These are phyloP conservation scores for Malurus splendens DNA, from an alignment of 2,797 vertebrate genomes.

Conservation along the genomic window DNA sequence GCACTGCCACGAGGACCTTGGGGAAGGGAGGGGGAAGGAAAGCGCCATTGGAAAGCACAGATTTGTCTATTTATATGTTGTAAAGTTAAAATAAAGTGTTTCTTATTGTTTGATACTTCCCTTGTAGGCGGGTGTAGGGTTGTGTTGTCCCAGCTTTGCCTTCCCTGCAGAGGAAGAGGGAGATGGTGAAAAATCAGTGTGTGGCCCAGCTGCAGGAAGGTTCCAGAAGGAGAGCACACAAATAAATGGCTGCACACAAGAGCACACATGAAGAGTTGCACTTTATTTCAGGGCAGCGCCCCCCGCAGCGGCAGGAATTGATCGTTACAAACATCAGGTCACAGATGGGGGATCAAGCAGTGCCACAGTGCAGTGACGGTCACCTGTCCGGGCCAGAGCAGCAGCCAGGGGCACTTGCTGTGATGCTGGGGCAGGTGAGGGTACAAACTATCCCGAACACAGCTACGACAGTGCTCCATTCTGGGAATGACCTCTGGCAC, in stretches of 20 bases:
- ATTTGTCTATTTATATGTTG: constrained; percentile 81
- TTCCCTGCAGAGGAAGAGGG: background rate
- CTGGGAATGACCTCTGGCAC: background rate
- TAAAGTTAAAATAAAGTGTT: constrained; percentile 83
- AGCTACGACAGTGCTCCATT: background rate
- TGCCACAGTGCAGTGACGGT: background rate
- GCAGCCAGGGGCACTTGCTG: background rate
- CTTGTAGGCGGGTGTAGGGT: constrained; percentile 48
- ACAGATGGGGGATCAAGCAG: background rate
- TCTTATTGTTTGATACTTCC: constrained; percentile 79
- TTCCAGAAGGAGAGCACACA: background rate
- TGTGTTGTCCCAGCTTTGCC: background rate
- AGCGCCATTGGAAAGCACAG: constrained; percentile 72
- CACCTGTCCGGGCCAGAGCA: background rate
- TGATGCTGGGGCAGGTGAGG: background rate
- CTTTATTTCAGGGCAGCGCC: constrained; percentile 66
- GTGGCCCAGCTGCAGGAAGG: background rate
- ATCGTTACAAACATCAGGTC: background rate
- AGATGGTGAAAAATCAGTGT: background rate
- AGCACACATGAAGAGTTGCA: constrained; percentile 34
- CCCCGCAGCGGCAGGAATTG: constrained; percentile 3
- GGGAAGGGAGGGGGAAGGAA: background rate
- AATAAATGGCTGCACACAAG: background rate
- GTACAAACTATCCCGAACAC: background rate
- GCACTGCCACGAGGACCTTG: constrained; percentile 10